Base-by-base conservation (phyloP, 1,140 invertebrate genomes). In the Drosophila nannoptera region DNA sequence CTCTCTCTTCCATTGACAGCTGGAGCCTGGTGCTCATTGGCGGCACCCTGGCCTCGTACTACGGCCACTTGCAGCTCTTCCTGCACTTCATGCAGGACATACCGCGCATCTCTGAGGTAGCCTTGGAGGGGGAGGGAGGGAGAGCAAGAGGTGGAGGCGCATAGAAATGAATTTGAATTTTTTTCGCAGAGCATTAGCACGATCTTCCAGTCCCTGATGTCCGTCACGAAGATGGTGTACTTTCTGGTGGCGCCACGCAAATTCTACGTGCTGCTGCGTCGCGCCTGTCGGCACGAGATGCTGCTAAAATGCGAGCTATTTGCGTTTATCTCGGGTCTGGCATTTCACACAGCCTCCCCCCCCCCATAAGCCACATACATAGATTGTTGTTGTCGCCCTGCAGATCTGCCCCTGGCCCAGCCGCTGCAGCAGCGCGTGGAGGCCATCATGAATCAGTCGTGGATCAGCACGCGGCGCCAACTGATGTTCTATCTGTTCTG, bases 161-260 rank as follows among this genome's bases (percentile, higher is more conserved):
- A 49, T 59, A 49, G 22, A 68, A 67, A 65, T 58, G 43, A 38
- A 43, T 56, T 49, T 56, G 12, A 33, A 69, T 66, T 55, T 49
- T 71, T 32, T 7, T 22, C 22, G 22, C 62, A 88, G 87, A 63
- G 70, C 7, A 55, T 83, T 45, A 74, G 76, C 49, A 87, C 82
- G 0, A 69, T 77, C 1, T 58, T 88, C 1, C 77, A 81, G 69
- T 78, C 81, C 0, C n/a, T 78, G 0, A 74, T 78, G 12, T 80
- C 87, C 5, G 42, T 81, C 33, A 40, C 73, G 4, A 88, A 88
- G 49, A 75, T 88, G 82, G 46, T 81, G 14, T 88, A 84, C 38
- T 84, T 59, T 48, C 73, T 88, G 0, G 59, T 76, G 22, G 68
- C 70, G 8, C 78, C 88, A 16, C 62, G 50, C 0, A 68, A 61